Evolutionary conservation across 2,888 invertebrate species (phyloP), one percentile per base, ranked within the genome.

Genomic region (Dendrolimus houi): DNA sequence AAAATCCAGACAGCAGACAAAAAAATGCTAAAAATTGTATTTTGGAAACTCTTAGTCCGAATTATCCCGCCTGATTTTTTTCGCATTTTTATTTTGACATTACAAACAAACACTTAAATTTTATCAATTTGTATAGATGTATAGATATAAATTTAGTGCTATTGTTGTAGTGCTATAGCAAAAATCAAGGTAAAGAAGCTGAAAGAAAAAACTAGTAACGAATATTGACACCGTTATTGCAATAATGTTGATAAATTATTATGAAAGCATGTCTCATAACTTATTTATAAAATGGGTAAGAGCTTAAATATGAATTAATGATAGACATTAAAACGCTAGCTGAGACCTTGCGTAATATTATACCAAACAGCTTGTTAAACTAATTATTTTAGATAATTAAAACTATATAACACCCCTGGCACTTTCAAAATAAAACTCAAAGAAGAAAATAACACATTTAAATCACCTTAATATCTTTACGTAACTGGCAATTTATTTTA

Each of bases 401-500:
- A 8, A 47, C 47, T 47, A 47, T 47, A 47, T 47, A 47, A 47
- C 12, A 47, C 7, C 9, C 12, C 47, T 9, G 3, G 12, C 47
- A 47, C 47, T 47, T 47, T 47, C 47, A 47, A 47, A 47, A 9
- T 10, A 47, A 47, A 47, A 47, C 12, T 47, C 9, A 47, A 47
- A 47, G 47, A 47, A 47, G 47, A 47, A 47, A 47, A 47, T 52
- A 52, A 56, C 29, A 41, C 52, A 29, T 54, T 41, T n/a, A 56
- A 56, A 52, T 52, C 52, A 29, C n/a, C 47, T 56, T 56, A 58
- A 54, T 52, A 54, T 29, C 9, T 56, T 54, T 58, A 56, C 42
- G 41, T 56, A 58, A 58, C 56, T 54, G 13, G 59, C n/a, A 57
- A 60, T 63, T 61, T 58, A 60, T 57, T 60, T 58, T 57, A 59